phyloP scores from a whole-genome alignment of 2,797 vertebrate species.

The Labroides dimidiatus region DNA sequence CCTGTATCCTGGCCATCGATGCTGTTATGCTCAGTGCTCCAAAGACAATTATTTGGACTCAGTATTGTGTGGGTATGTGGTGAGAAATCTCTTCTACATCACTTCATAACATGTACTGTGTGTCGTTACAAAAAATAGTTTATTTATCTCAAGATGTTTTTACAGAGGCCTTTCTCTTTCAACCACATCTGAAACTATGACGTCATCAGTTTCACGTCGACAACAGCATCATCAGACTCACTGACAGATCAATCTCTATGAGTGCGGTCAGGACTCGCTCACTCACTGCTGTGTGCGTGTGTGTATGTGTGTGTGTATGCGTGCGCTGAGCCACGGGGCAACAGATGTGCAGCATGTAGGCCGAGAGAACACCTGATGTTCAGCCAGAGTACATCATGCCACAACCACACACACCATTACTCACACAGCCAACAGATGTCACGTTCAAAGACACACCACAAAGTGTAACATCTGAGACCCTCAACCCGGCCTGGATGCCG shows the following conservation, averaged over 20 bases:
- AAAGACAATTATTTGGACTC: conserved; percentile 51
- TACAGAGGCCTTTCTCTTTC: conserved; percentile 1
- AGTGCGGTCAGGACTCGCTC: conserved; percentile 20
- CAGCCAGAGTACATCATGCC: conserved; percentile 49
- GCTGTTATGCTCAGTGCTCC: conserved; percentile 24
- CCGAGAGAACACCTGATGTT: conserved; percentile 67
- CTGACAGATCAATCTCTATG: conserved; percentile 52
- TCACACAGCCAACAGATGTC: conserved; percentile 77
- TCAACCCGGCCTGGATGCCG: conserved; percentile 39
- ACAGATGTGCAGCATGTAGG: conserved; percentile 61
- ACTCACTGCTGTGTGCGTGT: not conserved
- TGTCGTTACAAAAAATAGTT: not conserved
- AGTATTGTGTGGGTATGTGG: conserved; percentile 2
- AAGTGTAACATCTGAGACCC: conserved; percentile 64
- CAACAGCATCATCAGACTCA: conserved; percentile 30
- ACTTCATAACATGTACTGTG: conserved; percentile 1
- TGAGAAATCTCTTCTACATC: conserved; percentile 8
- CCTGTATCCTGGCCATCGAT: conserved; percentile 77
- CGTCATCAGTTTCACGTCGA: conserved; percentile 32
- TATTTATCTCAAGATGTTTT: not conserved
- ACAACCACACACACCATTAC: conserved; percentile 58
- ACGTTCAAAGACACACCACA: conserved; percentile 70
- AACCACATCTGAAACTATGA: conserved; percentile 27
- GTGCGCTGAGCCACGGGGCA: conserved; percentile 10
- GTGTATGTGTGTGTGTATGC: not conserved